A percentile compares a stretch with the other conserved stretches of the same genome.
These are phyloP conservation scores for Cydia fagiglandana DNA, from an alignment of 1,140 invertebrate species.

Conservation along the genomic window DNA sequence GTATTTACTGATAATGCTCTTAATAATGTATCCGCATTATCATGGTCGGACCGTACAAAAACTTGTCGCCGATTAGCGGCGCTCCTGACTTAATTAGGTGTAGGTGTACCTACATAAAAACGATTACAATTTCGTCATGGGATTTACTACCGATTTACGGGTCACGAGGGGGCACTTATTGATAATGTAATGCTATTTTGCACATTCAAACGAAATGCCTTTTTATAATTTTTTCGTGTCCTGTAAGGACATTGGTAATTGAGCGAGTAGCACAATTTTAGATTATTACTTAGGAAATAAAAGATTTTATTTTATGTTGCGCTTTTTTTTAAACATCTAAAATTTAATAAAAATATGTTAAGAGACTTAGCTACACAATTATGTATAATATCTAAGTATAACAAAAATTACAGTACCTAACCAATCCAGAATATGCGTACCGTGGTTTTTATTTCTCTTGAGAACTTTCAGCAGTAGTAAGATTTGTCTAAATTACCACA, in stretches of 20 bases:
- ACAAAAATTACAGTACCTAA: too few species aligned
- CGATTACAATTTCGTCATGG: background rate
- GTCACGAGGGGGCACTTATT: background rate
- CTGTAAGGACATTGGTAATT: background rate
- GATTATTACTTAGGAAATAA: background rate
- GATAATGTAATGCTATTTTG: background rate
- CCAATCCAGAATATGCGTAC: too few species aligned
- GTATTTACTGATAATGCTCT: too few species aligned
- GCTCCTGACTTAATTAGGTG: background rate
- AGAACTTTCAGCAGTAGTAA: too few species aligned
- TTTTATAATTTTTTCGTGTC: background rate
- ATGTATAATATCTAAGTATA: too few species aligned
- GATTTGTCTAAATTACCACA: too few species aligned
- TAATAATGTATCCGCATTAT: conserved; percentile 1
- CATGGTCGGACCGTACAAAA: background rate
- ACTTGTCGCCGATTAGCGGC: background rate
- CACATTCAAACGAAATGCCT: background rate
- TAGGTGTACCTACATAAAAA: background rate
- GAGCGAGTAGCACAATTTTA: background rate
- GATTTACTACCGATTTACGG: background rate
- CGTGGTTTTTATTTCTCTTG: too few species aligned
- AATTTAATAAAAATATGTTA: too few species aligned
- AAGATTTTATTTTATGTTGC: background rate
- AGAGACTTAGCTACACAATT: too few species aligned
- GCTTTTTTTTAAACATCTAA: background rate